A percentile compares a stretch with the other conserved stretches of the same genome.
Evolutionary conservation across 2,888 invertebrate genomes (phyloP).

Genomic region (Erebia ligea): DNA sequence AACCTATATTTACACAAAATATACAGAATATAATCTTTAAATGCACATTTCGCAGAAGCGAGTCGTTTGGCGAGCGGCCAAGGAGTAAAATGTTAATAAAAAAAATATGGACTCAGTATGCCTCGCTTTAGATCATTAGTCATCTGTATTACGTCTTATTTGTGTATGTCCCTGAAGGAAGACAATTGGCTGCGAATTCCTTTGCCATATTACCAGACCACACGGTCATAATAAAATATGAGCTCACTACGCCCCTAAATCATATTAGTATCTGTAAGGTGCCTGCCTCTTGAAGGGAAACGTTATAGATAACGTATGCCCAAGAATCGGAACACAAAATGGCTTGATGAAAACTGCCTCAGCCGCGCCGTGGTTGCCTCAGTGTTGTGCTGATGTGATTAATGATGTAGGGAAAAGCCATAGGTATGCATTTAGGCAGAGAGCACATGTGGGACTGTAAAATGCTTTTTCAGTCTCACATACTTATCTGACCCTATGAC

Average conservation of each 20-base stretch:
- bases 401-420: too few relatives aligned
- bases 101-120: conserved; percentile 37
- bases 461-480: too few relatives aligned
- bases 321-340: too few relatives aligned
- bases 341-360: too few relatives aligned
- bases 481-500: too few relatives aligned
- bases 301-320: too few relatives aligned
- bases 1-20: conserved; percentile 20
- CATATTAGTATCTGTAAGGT: not conserved
- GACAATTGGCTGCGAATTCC: not conserved
- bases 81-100: conserved; percentile 33
- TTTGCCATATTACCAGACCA: not conserved
- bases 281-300: not conserved
- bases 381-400: too few relatives aligned
- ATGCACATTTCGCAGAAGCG: conserved; percentile 33
- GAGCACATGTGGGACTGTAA: too few relatives aligned
- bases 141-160: conserved; percentile 28
- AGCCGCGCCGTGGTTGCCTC: too few relatives aligned
- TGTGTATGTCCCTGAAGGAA: not conserved
- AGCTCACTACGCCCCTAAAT: not conserved
- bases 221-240: not conserved
- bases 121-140: conserved; percentile 38
- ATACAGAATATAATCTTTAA: conserved; percentile 24
- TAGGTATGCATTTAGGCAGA: too few relatives aligned
- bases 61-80: conserved; percentile 34